These are phyloP conservation scores for Scyliorhinus canicula DNA, from an alignment of 2,797 vertebrate species.

Conservation along the genomic window DNA sequence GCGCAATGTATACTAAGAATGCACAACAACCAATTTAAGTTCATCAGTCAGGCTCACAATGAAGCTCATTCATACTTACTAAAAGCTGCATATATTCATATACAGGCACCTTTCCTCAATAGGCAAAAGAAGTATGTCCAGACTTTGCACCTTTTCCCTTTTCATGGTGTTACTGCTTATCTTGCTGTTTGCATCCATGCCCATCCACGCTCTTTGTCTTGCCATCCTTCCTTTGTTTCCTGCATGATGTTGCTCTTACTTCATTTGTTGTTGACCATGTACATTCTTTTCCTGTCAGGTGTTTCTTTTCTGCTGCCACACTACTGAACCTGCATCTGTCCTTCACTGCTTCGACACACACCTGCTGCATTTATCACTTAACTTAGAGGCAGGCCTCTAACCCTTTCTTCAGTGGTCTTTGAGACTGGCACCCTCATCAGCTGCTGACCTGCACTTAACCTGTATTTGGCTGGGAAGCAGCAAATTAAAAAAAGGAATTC, in stretches of 20 bases:
- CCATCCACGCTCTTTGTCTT: neutral
- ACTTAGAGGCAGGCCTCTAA: neutral
- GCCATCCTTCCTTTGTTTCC: neutral
- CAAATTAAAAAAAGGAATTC: neutral
- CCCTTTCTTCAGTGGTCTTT: neutral
- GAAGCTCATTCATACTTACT: too few species aligned
- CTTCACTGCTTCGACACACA: neutral
- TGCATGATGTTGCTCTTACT: neutral
- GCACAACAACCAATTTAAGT: too few species aligned
- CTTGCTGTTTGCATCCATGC: neutral
- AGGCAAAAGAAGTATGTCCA: too few species aligned
- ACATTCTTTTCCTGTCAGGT: neutral
- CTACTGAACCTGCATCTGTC: neutral
- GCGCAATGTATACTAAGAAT: too few species aligned
- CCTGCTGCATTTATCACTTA: neutral
- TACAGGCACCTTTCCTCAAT: too few species aligned
- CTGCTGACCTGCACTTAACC: neutral
- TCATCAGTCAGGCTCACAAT: too few species aligned
- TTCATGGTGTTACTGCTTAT: neutral
- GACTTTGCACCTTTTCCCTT: too few species aligned
- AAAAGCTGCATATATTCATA: too few species aligned
- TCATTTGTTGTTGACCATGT: neutral
- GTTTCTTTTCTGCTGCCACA: neutral
- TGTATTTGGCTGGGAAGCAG: neutral
- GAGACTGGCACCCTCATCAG: neutral